Base-by-base conservation (phyloP, 2,797 vertebrate species). In the Spondyliosoma cantharus region DNA sequence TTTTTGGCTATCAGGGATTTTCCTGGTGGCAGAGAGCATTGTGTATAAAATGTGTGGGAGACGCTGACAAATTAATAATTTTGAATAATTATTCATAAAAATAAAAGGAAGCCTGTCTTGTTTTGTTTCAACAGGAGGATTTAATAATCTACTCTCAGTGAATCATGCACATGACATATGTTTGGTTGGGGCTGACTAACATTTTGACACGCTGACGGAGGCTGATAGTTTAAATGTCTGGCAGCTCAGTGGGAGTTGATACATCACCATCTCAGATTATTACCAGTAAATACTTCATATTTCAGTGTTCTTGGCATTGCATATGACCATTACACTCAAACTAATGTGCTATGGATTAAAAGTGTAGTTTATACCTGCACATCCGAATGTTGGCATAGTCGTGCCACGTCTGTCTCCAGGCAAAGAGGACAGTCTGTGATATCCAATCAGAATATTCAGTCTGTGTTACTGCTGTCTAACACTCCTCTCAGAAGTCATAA, bases 401-500 rank as follows among this genome's bases (percentile, higher is more conserved):
- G 0, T 1, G 0, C 24, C 53, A 60, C 29, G 76, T 77, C 53
- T n/a, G 22, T 61, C 71, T 75, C 37, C 37, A 43, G 63, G 56
- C 52, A 80, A 67, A 53, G 6, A 49, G 8, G 20, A 63, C 19
- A 48, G 14, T 63, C 12, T 0, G 49, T 62, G 37, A 16, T 1
- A 46, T 62, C 53, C 48, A 76, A 27, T 78, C 64, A 71, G 37
- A 75, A 57, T 68, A 71, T 60, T 29, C 25, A 12, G n/a, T 64
- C 19, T 27, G 24, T 13, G 29, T 71, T 17, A 22, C 65, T 58
- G 42, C 66, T 56, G 14, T 76, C 59, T 32, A 71, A 65, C 61
- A 64, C 45, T 45, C 43, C 37, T 62, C 49, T 86, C 64, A 27
- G 50, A 65, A 54, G 48, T 65, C 46, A 84, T 88, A 77, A 89